phyloP scores from a whole-genome alignment of 2,888 invertebrate genomes.

The Stomorhina lunata region DNA sequence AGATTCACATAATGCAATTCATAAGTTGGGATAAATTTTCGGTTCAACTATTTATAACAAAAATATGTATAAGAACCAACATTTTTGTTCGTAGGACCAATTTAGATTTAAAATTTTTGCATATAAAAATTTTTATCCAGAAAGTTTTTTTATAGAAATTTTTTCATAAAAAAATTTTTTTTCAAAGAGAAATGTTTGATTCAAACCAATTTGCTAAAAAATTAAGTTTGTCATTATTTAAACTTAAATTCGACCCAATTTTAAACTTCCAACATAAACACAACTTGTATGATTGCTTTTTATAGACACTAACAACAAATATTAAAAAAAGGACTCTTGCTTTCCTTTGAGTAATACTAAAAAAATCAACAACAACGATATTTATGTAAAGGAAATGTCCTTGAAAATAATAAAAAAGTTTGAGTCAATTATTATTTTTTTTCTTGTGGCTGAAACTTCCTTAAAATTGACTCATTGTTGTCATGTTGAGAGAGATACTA shows the following conservation, averaged over 20 bases:
- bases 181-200: too few relatives aligned
- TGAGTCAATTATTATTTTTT: background rate
- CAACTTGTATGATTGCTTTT: conserved; percentile 44
- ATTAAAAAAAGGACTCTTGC: background rate
- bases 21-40: too few relatives aligned
- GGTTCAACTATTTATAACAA: too few relatives aligned
- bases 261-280: conserved; percentile 56
- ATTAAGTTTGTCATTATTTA: too few relatives aligned
- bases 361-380: background rate
- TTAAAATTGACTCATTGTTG: background rate
- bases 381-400: background rate
- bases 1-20: too few relatives aligned
- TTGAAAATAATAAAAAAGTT: background rate
- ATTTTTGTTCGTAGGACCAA: too few relatives aligned
- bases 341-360: background rate
- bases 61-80: too few relatives aligned
- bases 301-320: background rate
- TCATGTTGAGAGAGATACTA: background rate
- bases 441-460: background rate
- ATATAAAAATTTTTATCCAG: too few relatives aligned
- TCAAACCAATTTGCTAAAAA: background rate
- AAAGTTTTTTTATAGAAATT: too few relatives aligned
- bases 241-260: too few relatives aligned
- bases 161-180: too few relatives aligned
- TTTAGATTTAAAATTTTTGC: too few relatives aligned